Evolutionary conservation across 2,888 invertebrate species (phyloP).

Genomic region (Sepiola atlantica): DNA sequence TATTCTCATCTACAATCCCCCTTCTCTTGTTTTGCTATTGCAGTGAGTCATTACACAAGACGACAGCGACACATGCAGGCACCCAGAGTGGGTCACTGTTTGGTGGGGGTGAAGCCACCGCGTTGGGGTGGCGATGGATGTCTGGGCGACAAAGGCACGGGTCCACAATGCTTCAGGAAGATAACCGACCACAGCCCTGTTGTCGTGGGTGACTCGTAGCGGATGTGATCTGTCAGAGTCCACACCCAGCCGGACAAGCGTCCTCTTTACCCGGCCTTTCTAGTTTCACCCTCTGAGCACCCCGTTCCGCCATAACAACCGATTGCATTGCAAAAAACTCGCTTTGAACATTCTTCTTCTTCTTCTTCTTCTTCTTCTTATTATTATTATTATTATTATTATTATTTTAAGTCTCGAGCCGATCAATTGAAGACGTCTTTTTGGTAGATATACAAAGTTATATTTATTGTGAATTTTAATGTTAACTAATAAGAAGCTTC

Average conservation of each 20-base stretch:
- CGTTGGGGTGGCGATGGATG: not conserved
- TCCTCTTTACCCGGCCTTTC: not conserved
- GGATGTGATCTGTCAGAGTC: conserved; percentile 9
- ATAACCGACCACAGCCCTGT: conserved; percentile 20
- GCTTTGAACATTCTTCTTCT: too few relatives aligned
- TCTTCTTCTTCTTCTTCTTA: too few relatives aligned
- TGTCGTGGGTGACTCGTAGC: conserved; percentile 18
- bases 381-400: not conserved
- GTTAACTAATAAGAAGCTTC: too few relatives aligned
- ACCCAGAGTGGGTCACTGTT: not conserved
- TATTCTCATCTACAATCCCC: not conserved
- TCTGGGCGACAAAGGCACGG: not conserved
- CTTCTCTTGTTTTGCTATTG: not conserved
- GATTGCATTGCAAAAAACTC: not conserved
- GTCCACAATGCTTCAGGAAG: conserved; percentile 32
- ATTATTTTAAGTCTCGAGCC: too few relatives aligned
- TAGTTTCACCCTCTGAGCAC: too few relatives aligned
- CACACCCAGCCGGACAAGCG: conserved; percentile 7
- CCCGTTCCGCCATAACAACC: not conserved
- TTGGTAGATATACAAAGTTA: too few relatives aligned
- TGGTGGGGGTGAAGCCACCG: not conserved
- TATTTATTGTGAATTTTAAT: too few relatives aligned
- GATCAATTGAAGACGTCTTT: too few relatives aligned
- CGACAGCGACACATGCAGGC: not conserved
- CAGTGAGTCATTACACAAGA: conserved; percentile 18